A percentile compares a stretch with the other conserved stretches of the same genome.
Conservation (phyloP, 2,797 vertebrate species). For the Bucorvus abyssinicus region DNA sequence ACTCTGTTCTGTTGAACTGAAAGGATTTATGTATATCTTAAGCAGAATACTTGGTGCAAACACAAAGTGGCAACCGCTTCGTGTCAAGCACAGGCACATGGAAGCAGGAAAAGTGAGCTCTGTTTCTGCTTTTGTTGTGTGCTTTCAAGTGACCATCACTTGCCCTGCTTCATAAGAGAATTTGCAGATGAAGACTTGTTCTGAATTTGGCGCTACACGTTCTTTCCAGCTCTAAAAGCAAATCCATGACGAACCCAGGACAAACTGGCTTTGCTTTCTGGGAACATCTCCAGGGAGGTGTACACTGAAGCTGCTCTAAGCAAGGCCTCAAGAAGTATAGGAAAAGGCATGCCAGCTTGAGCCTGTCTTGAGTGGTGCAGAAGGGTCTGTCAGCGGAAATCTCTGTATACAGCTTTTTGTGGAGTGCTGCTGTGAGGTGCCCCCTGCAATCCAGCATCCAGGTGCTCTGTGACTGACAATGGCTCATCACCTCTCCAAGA, state of each 20-base stretch:
- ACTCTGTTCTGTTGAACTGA: background rate
- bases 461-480: background rate
- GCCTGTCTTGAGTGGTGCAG: background rate
- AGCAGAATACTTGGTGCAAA: background rate
- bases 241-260: background rate
- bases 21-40: background rate
- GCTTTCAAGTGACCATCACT: background rate
- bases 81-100: background rate
- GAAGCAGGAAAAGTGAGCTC: background rate
- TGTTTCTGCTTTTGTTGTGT: background rate
- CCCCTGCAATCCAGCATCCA: background rate
- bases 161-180: background rate
- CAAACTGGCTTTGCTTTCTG: background rate
- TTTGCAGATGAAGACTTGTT: background rate
- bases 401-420: background rate
- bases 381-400: background rate
- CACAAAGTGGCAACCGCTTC: background rate
- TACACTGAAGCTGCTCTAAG: background rate
- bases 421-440: background rate
- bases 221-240: background rate
- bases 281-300: background rate
- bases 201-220: background rate
- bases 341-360: background rate
- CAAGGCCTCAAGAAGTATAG: background rate
- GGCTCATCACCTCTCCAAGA: slow-evolving; percentile 35